Evolutionary conservation across 2,797 vertebrate genomes (phyloP), one percentile per base, ranked within the genome.

Genomic region (Pantherophis alleghaniensis): DNA sequence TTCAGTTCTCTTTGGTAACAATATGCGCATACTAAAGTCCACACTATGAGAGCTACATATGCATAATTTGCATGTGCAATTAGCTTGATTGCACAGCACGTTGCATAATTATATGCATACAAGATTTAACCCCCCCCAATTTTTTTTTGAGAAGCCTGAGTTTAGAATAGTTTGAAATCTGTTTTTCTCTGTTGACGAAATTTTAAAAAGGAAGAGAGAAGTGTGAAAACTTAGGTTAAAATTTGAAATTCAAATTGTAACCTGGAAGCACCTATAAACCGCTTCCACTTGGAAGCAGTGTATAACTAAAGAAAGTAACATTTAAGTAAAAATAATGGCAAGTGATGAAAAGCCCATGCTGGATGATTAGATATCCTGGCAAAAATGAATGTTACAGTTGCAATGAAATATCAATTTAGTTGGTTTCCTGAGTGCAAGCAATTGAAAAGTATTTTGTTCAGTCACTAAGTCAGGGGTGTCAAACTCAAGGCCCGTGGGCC

Each of bases 31-130:
- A 91, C 88, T 91, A 91, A 88, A 88, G 32, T 89, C 66, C 86
- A 92, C 86, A 57, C 56, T 94, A 32, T 53, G 66, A 89, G 59
- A 89, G n/a, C 69, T 57, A 56, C 57, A 57, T 22, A 66, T 86
- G 63, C 42, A 87, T 83, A 92, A 92, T 94, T 94, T 91, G 69
- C 51, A 92, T 86, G 66, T 88, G 89, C 51, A 66, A 66, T 92
- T 91, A 83, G 47, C 51, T 91, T 92, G 91, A 88, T 63, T 91
- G 57, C 28, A 51, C 69, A 37, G 57, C 69, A 89, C 14, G 22
- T 32, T 66, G 69, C 66, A 91, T 94, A 86, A 91, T 56, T 90
- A 66, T 55, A 7, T 5, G 28, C 66, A 91, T 56, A 83, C 32
- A 66, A 55, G 63, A 66, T 88, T 53, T 61, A 63, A 32, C 2